phyloP scores from a whole-genome alignment of 2,113 vertebrate genomes.

The Spermophilus dauricus region DNA sequence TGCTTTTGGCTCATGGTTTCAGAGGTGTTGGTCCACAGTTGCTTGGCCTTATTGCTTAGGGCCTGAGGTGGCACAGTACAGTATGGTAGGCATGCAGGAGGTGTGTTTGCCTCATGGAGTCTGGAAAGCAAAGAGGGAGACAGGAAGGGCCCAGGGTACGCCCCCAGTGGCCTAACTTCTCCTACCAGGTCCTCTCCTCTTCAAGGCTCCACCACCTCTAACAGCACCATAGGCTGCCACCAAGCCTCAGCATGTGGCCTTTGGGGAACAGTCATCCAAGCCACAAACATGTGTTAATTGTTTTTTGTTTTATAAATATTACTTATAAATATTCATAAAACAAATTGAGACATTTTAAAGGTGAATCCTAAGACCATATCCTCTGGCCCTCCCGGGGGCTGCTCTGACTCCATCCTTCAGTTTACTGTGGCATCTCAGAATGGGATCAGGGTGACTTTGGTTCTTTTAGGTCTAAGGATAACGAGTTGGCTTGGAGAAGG shows the following conservation, averaged over 20 bases:
- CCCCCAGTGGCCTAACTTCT: neutral
- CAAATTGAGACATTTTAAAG: constrained; percentile 65
- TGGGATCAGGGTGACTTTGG: constrained; percentile 68
- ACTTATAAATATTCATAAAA: constrained; percentile 78
- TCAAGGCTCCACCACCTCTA: neutral
- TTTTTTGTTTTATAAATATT: constrained; percentile 62
- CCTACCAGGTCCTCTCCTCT: too few species aligned
- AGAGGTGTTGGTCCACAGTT: neutral
- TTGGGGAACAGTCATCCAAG: neutral
- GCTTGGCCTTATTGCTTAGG: neutral
- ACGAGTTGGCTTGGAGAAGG: constrained; percentile 73
- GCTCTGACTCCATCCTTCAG: constrained; percentile 71
- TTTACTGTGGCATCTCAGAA: constrained; percentile 74
- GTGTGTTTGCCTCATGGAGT: too few species aligned
- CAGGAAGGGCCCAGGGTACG: too few species aligned
- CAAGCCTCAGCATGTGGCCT: neutral
- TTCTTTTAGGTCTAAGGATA: constrained; percentile 70
- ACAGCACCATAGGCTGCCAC: neutral
- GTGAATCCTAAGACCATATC: neutral
- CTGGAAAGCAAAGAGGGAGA: neutral
- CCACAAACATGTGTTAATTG: constrained; percentile 28
- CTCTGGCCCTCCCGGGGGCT: constrained; percentile 3
- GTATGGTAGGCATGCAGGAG: too few species aligned
- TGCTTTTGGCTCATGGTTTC: neutral
- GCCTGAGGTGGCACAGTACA: too few species aligned